Evolutionary conservation across 2,113 vertebrate genomes (phyloP).

Genomic region (Tretioscincus oriximinensis): DNA sequence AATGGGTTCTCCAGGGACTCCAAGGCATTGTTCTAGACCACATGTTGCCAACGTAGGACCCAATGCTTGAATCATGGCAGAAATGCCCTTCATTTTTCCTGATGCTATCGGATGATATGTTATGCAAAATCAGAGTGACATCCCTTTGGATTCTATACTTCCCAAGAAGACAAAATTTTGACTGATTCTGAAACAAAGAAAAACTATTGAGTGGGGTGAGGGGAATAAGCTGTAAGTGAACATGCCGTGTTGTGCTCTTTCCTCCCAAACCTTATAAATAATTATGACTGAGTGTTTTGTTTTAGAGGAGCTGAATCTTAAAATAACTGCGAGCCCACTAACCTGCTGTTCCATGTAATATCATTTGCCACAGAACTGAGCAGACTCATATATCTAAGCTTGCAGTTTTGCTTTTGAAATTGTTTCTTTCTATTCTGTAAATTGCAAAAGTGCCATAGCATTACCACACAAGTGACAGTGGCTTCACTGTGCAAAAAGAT

Average conservation of each 20-base stretch:
- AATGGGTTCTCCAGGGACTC: too few relatives aligned
- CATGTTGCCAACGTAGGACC: too few relatives aligned
- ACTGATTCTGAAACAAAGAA: neutral
- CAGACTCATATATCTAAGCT: neutral
- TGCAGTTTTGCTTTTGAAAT: neutral
- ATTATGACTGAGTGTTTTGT: neutral
- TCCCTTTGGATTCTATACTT: neutral
- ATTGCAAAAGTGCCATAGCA: neutral
- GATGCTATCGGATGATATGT: neutral
- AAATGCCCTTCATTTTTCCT: neutral
- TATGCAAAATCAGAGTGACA: neutral
- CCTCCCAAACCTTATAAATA: constrained; percentile 7
- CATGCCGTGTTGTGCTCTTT: neutral
- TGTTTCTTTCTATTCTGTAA: neutral
- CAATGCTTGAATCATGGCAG: too few relatives aligned
- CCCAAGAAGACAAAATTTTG: neutral
- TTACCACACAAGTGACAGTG: neutral
- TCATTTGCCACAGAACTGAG: neutral
- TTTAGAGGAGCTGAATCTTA: constrained; percentile 10
- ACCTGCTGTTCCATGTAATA: constrained; percentile 2
- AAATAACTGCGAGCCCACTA: constrained; percentile 22
- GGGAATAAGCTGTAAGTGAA: neutral
- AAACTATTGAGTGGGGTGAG: neutral
- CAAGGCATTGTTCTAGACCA: too few relatives aligned
- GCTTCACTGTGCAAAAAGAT: neutral